A percentile compares a stretch with the other conserved stretches of the same genome.
These are phyloP conservation scores for Eledone cirrhosa DNA, from an alignment of 2,888 invertebrate species.

Conservation along the genomic window DNA sequence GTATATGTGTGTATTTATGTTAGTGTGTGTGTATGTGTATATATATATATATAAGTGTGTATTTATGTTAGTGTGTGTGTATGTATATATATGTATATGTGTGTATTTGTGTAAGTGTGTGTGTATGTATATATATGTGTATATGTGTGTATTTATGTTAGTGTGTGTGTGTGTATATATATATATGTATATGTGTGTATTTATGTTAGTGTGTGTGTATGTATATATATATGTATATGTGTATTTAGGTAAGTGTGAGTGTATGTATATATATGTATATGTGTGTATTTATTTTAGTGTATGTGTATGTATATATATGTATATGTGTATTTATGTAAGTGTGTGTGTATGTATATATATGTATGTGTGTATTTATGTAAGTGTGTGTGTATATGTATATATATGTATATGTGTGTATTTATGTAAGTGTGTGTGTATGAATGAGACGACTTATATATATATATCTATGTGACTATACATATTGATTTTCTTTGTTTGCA, in stretches of 20 bases:
- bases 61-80: too few species aligned
- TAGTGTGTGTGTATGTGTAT: too few species aligned
- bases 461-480: background rate
- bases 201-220: too few species aligned
- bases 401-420: background rate
- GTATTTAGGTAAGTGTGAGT: background rate
- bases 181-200: too few species aligned
- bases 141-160: background rate
- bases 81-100: too few species aligned
- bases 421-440: background rate
- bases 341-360: background rate
- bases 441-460: background rate
- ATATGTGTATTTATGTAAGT: background rate
- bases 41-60: too few species aligned
- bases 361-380: background rate
- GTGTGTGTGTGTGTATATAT: too few species aligned
- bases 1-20: too few species aligned
- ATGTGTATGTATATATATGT: background rate
- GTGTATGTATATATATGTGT: background rate
- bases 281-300: background rate
- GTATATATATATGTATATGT: background rate
- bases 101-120: background rate
- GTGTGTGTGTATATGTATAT: background rate
- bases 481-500: background rate
- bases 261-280: background rate